These are phyloP conservation scores for Notarius lentiginosus DNA, from an alignment of 2,113 vertebrate genomes.

Conservation along the genomic window DNA sequence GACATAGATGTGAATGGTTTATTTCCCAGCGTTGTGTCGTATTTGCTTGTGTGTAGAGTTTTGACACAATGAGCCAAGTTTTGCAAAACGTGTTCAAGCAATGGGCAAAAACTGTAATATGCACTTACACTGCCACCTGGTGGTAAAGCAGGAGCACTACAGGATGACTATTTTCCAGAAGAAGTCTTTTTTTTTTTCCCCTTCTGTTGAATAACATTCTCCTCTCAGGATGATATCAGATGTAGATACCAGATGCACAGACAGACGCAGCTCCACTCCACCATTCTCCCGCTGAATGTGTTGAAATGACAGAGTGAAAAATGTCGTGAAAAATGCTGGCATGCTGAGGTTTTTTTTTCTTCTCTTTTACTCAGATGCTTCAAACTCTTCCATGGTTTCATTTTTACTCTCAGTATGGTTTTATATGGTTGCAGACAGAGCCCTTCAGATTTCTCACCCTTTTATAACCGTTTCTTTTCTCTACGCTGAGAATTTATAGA, in stretches of 20 bases:
- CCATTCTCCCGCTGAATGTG: neutral
- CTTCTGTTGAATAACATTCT: neutral
- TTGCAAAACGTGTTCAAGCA: too few relatives aligned
- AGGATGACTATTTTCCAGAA: neutral
- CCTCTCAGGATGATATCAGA: neutral
- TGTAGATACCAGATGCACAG: neutral
- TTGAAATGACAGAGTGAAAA: neutral
- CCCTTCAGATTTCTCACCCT: neutral
- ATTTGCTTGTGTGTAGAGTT: too few relatives aligned
- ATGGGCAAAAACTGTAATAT: too few relatives aligned
- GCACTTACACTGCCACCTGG: slow-evolving; percentile 14
- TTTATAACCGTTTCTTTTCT: neutral
- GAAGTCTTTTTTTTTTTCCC: slow-evolving; percentile 2
- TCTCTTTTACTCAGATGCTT: neutral
- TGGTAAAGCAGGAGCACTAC: neutral
- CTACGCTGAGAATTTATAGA: neutral
- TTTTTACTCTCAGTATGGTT: neutral
- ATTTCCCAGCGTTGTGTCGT: too few relatives aligned
- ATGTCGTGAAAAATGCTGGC: neutral
- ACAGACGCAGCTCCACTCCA: neutral
- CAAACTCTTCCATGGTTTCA: neutral
- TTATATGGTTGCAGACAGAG: neutral
- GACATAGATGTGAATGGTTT: too few relatives aligned
- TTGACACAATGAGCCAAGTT: too few relatives aligned
- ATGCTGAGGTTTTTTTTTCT: neutral